Conservation (phyloP, 1,140 invertebrate genomes). For the Drosophila varians region DNA sequence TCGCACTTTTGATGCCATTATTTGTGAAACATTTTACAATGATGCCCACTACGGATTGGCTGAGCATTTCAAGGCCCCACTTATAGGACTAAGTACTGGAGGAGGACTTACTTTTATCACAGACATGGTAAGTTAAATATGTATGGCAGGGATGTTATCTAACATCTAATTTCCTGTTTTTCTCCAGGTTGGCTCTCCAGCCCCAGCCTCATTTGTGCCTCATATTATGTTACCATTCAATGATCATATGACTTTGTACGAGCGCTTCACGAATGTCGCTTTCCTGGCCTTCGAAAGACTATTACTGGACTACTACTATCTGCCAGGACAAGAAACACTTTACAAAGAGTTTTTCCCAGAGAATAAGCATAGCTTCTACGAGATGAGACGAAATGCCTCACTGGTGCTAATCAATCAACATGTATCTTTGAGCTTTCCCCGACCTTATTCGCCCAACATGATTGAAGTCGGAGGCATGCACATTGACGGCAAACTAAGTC, state of each 20-base stretch:
- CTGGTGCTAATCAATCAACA: conserved; percentile 85
- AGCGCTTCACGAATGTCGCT: conserved; percentile 74
- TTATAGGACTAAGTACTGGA: conserved; percentile 73
- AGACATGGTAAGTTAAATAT: conserved; percentile 67
- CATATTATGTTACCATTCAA: conserved; percentile 56
- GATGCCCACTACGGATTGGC: conserved; percentile 75
- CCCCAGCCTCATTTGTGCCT: conserved; percentile 47
- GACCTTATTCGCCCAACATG: conserved; percentile 83
- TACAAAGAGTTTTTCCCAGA: conserved; percentile 68
- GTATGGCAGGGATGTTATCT: too few species aligned
- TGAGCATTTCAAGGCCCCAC: conserved; percentile 72
- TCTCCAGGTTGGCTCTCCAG: conserved; percentile 77
- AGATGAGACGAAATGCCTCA: conserved; percentile 83
- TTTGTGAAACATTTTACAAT: conserved; percentile 73
- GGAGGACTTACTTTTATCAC: conserved; percentile 68
- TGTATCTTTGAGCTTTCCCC: conserved; percentile 80
- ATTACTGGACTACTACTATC: conserved; percentile 57
- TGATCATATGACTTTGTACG: conserved; percentile 68
- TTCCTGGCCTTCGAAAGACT: conserved; percentile 46
- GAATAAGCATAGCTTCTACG: conserved; percentile 26
- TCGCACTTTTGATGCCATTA: conserved; percentile 69
- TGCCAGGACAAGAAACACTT: conserved; percentile 60
- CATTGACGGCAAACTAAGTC: conserved; percentile 61
- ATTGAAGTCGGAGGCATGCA: conserved; percentile 85
- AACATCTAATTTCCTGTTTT: not conserved